Evolutionary conservation across 64 coral and sea anemone species (phyloP).

Genomic region (Montipora foliosa): DNA sequence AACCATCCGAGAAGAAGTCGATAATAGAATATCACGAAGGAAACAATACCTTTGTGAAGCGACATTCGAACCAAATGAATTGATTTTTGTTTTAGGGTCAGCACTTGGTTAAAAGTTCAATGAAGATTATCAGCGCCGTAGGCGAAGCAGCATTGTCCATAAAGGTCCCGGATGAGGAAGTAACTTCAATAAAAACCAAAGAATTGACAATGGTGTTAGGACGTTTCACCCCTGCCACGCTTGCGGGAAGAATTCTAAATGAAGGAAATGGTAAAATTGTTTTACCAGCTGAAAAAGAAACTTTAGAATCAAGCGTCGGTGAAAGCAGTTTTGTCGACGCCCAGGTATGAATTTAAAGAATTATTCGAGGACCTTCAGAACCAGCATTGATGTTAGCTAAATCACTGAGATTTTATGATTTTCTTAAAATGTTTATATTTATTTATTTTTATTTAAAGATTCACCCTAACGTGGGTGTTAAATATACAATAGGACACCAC

Average conservation of each 20-base stretch:
- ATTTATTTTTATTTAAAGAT: too few relatives aligned
- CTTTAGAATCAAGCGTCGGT: background rate
- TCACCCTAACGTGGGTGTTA: too few relatives aligned
- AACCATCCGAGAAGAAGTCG: too few relatives aligned
- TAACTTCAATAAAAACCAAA: background rate
- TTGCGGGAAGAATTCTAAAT: background rate
- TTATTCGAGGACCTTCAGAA: background rate
- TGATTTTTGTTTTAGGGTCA: background rate
- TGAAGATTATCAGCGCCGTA: background rate
- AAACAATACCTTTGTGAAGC: background rate
- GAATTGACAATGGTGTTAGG: conserved; percentile 21
- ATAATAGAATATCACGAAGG: background rate
- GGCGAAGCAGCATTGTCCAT: conserved; percentile 9
- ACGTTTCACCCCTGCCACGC: background rate
- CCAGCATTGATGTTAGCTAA: too few relatives aligned
- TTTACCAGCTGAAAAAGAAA: background rate
- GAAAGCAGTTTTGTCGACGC: background rate
- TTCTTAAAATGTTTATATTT: too few relatives aligned
- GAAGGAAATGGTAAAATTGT: background rate
- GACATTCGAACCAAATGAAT: background rate
- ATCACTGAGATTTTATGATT: too few relatives aligned
- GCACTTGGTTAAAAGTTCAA: background rate
- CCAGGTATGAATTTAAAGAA: background rate
- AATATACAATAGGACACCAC: too few relatives aligned
- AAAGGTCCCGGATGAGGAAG: conserved; percentile 9